Evolutionary conservation across 2,888 invertebrate genomes (phyloP).

Genomic region (Alviniconcha strummeri): DNA sequence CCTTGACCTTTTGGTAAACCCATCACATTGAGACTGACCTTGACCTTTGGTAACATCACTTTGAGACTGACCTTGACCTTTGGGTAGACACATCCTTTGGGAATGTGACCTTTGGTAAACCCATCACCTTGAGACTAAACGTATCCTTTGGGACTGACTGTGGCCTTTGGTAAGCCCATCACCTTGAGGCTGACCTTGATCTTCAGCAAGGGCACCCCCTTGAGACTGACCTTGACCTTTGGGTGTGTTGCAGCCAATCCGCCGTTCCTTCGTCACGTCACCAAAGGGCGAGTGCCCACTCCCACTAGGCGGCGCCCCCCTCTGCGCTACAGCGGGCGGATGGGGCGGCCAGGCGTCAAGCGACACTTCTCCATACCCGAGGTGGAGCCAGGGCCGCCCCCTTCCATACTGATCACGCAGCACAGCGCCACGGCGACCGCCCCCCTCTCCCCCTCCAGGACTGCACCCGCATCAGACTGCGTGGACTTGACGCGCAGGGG

Average conservation of each 20-base stretch:
- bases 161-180: no score
- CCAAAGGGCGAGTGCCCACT: slow-evolving; percentile 52
- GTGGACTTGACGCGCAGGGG: slow-evolving; percentile 37
- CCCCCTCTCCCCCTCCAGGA: slow-evolving; percentile 14
- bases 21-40: no score
- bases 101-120: no score
- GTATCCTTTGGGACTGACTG: no score
- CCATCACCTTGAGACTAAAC: no score
- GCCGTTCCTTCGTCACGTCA: slow-evolving; percentile 57
- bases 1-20: no score
- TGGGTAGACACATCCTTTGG: no score
- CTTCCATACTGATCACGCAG: slow-evolving; percentile 20
- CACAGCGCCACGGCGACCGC: slow-evolving; percentile 2
- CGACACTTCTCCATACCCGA: slow-evolving; percentile 34
- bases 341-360: not conserved
- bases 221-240: not conserved
- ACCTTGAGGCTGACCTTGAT: no score
- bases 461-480: slow-evolving; percentile 34
- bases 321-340: slow-evolving; percentile 26
- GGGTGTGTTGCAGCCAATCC: slow-evolving; percentile 53
- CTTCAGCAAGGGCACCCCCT: not conserved
- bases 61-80: no score
- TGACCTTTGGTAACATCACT: no score
- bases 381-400: slow-evolving; percentile 20
- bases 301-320: slow-evolving; percentile 50